Conservation (phyloP, 2,797 vertebrate species). For the Phalanger gymnotis region DNA sequence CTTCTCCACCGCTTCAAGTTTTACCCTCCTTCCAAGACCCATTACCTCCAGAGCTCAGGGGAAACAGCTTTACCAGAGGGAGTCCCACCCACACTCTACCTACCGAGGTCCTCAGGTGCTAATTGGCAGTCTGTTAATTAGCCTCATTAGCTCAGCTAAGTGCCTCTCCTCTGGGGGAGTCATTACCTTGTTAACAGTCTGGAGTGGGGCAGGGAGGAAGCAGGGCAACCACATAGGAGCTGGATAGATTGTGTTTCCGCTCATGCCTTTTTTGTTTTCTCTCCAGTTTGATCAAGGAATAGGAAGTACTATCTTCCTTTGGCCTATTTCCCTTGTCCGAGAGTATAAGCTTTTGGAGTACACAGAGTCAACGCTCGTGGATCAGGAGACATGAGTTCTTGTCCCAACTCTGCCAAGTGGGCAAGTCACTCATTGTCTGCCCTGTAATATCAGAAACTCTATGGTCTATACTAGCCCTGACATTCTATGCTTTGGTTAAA, state of each 20-base stretch:
- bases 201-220: neutral
- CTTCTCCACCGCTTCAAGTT: neutral
- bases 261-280: neutral
- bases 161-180: conserved; percentile 49
- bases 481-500: neutral
- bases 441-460: neutral
- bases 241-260: neutral
- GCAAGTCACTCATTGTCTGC: neutral
- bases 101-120: conserved; percentile 43
- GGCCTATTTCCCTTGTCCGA: neutral
- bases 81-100: conserved; percentile 15
- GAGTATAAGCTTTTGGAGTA: too few relatives aligned
- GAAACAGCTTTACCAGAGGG: conserved; percentile 1
- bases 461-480: neutral
- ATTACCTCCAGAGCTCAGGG: conserved; percentile 1
- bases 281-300: neutral
- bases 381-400: neutral
- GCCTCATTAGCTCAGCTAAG: conserved; percentile 65
- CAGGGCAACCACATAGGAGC: neutral
- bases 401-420: neutral
- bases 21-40: neutral
- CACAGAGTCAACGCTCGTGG: neutral
- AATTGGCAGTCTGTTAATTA: conserved; percentile 73
- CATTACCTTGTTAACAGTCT: conserved; percentile 55
- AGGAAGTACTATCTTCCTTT: neutral